A percentile compares a stretch with the other conserved stretches of the same genome.
Conservation (phyloP, 2,113 vertebrate species). For the Microcebus tavaratra region DNA sequence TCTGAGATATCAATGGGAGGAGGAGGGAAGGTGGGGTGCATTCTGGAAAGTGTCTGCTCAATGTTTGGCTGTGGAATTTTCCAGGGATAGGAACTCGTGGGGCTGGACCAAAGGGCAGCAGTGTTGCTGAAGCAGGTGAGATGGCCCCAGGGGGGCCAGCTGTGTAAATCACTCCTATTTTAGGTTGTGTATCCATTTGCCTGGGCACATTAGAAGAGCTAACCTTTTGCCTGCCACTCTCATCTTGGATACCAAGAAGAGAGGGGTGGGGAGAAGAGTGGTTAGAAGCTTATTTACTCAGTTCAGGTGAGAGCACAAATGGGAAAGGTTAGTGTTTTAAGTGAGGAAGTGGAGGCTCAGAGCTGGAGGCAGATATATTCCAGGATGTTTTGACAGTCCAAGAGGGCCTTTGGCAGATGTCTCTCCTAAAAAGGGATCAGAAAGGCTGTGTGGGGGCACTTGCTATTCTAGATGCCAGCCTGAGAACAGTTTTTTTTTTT, state of each 20-base stretch:
- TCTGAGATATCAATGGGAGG: not conserved
- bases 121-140: slow-evolving; percentile 47
- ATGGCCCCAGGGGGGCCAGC: not conserved
- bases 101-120: slow-evolving; percentile 2
- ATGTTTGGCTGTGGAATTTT: slow-evolving; percentile 65
- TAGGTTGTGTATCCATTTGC: slow-evolving; percentile 63
- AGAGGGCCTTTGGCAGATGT: slow-evolving; percentile 49
- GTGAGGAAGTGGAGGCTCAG: slow-evolving; percentile 52
- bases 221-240: slow-evolving; percentile 69
- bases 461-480: not conserved
- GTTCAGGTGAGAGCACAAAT: slow-evolving; percentile 76
- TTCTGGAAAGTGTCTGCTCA: slow-evolving; percentile 19
- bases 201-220: slow-evolving; percentile 57
- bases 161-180: slow-evolving; percentile 29
- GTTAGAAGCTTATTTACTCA: slow-evolving; percentile 72
- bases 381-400: slow-evolving; percentile 69
- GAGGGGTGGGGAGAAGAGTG: slow-evolving; percentile 58
- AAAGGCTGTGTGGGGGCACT: not conserved
- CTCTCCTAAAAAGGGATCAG: slow-evolving; percentile 28
- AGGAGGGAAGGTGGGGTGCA: not conserved
- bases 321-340: slow-evolving; percentile 68
- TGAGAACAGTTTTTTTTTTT: not conserved
- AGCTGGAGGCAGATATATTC: slow-evolving; percentile 55
- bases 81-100: not conserved
- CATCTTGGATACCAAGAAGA: slow-evolving; percentile 78